Evolutionary conservation across 2,888 invertebrate species (phyloP), one percentile per base, ranked within the genome.

Genomic region (Marronus borbonicus): DNA sequence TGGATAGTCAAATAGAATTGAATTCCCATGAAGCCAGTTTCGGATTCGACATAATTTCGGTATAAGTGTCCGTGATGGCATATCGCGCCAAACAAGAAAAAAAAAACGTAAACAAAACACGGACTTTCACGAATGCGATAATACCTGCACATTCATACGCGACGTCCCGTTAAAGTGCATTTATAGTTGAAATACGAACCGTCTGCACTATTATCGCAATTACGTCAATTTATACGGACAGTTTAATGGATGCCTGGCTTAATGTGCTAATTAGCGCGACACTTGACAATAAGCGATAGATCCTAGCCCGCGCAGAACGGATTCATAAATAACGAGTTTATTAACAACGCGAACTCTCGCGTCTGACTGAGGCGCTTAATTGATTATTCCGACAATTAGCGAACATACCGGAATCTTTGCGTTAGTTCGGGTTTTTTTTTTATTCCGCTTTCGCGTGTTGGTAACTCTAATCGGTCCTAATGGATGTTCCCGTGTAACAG

Each of bases 281-380:
- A 50, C 10, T 68, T 24, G 49, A 68, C 68, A 68, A 68, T 68
- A 68, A 68, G 24, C 49, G 49, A 70, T 55, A 70, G 55, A 55
- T 55, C 28, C 70, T 36, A 36, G 7, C 55, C 12, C 31, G 44
- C 44, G 44, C n/a, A 36, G 36, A 58, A 55, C 55, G 80, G 81
- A 79, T 70, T 55, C 58, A 39, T 70, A 70, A 55, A 70, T 70
- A 70, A 39, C 49, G 36, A 31, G 31, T 70, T 55, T 58, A 70
- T 55, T 58, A 70, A 55, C 68, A 14, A 44, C 44, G 44, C 44
- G 49, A 68, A 14, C 31, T n/a, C 31, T 31, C 36, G 17, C 14
- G 64, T 65, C 64, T 31, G 55, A 31, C 64, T 31, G 20, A 31
- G 28, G n/a, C 31, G 7, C 36, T 31, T 31, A 65, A 65, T 31